Conservation (phyloP, 2,113 vertebrate genomes). For the Coryphaenoides rupestris region DNA sequence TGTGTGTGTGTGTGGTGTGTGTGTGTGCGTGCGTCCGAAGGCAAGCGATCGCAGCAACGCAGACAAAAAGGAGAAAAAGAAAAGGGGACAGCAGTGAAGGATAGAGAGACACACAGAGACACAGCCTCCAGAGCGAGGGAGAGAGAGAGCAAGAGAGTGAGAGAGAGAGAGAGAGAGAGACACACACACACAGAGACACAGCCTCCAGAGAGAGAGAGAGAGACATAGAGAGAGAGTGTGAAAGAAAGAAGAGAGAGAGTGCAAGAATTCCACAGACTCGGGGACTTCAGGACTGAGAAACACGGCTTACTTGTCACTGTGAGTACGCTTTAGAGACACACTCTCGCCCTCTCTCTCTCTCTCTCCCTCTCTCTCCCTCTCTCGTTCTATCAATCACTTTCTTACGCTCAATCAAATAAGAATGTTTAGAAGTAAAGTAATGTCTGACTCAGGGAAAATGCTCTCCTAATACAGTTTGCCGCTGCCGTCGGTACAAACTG, state of each 20-base stretch:
- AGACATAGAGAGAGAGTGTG: conserved; percentile 5
- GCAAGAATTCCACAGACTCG: conserved; percentile 31
- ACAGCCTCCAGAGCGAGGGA: no score
- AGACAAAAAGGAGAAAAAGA: neutral
- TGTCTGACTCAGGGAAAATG: no score
- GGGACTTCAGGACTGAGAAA: conserved; percentile 28
- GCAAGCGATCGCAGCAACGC: neutral
- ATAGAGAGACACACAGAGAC: no score
- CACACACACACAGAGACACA: no score
- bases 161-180: no score
- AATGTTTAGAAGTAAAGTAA: no score
- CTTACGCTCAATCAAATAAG: neutral
- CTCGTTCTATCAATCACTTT: neutral
- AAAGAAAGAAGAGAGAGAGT: conserved; percentile 30
- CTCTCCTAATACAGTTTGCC: no score
- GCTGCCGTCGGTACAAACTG: no score
- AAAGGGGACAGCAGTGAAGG: no score
- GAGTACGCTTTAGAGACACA: conserved; percentile 41
- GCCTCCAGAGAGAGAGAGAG: conserved; percentile 2
- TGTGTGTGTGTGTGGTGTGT: no score
- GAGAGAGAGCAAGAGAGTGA: no score
- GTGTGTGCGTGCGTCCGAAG: conserved; percentile 12
- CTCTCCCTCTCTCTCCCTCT: conserved; percentile 18
- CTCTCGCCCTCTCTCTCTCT: no score
- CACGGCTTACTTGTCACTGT: conserved; percentile 39